phyloP scores from a whole-genome alignment of 2,797 vertebrate species.

The Sebastes hubbsi region DNA sequence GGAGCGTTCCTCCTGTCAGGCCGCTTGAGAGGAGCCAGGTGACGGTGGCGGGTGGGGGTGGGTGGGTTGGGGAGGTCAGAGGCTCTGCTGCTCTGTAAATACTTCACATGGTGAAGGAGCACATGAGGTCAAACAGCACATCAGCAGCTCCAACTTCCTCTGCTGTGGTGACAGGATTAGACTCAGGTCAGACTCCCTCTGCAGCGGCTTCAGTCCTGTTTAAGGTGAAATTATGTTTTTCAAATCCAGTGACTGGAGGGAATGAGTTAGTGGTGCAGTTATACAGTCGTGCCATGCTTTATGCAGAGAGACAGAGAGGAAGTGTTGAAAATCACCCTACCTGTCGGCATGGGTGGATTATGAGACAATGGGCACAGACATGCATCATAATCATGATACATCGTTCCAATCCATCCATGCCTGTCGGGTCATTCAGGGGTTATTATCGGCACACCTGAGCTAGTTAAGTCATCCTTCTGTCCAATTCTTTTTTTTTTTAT shows the following conservation, averaged over 20 bases:
- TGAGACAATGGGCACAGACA: not conserved
- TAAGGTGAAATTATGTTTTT: conserved; percentile 1
- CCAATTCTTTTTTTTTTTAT: not conserved
- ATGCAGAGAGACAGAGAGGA: not conserved
- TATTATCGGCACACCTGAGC: not conserved
- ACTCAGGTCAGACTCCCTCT: conserved; percentile 18
- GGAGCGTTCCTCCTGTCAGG: conserved; percentile 58
- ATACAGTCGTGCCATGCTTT: not conserved
- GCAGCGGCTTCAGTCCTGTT: not conserved
- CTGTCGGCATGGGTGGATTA: not conserved
- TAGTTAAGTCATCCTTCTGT: not conserved
- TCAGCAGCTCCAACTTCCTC: conserved; percentile 44
- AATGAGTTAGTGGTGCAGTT: not conserved
- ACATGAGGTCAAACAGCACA: conserved; percentile 62
- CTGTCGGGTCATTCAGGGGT: not conserved
- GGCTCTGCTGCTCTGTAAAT: conserved; percentile 67
- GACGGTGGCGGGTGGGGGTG: conserved; percentile 19
- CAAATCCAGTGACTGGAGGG: not conserved
- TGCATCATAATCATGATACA: no score
- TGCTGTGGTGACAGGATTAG: conserved; percentile 35
- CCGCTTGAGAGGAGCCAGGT: conserved; percentile 71
- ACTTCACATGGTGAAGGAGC: conserved; percentile 61
- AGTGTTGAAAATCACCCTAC: not conserved
- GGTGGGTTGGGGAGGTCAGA: conserved; percentile 47
- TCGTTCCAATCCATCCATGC: no score